Conservation (phyloP, 2,113 vertebrate species). For the Scortum barcoo region DNA sequence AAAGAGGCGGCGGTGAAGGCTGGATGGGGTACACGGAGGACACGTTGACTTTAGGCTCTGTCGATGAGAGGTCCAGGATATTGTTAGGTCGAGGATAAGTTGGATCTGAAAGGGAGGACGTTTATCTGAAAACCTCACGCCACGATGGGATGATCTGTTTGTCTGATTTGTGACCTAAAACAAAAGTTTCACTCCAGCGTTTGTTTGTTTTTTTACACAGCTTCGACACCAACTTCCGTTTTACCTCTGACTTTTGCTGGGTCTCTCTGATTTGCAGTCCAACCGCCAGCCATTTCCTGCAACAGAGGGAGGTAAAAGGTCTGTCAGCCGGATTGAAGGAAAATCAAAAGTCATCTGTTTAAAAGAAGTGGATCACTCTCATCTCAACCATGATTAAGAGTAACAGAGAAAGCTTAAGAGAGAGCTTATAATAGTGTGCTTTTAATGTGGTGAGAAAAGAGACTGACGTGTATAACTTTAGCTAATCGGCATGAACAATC, state of each 20-base stretch:
- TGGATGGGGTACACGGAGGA: constrained; percentile 61
- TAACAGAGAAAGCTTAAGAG: too few relatives aligned
- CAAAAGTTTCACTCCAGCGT: not conserved
- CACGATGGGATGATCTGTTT: not conserved
- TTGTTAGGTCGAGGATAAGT: not conserved
- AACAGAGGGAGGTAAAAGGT: not conserved
- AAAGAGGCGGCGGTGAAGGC: fast-evolving
- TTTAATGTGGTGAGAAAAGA: too few relatives aligned
- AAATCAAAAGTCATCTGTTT: too few relatives aligned
- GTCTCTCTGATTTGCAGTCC: not conserved
- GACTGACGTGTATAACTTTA: too few relatives aligned
- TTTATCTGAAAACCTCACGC: not conserved
- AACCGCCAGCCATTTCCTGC: constrained; percentile 51
- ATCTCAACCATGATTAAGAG: too few relatives aligned
- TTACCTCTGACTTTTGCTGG: constrained; percentile 52
- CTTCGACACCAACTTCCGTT: constrained; percentile 15
- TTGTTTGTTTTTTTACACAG: not conserved
- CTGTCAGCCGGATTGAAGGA: too few relatives aligned
- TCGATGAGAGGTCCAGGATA: not conserved
- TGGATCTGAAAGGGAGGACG: constrained; percentile 19
- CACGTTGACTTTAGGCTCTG: not conserved
- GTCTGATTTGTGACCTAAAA: not conserved
- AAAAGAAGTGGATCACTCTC: too few relatives aligned
- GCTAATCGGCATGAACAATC: too few relatives aligned
- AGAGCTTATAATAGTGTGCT: too few relatives aligned